Conservation (phyloP, 2,888 invertebrate genomes). For the Harpagoxenus sublaevis region DNA sequence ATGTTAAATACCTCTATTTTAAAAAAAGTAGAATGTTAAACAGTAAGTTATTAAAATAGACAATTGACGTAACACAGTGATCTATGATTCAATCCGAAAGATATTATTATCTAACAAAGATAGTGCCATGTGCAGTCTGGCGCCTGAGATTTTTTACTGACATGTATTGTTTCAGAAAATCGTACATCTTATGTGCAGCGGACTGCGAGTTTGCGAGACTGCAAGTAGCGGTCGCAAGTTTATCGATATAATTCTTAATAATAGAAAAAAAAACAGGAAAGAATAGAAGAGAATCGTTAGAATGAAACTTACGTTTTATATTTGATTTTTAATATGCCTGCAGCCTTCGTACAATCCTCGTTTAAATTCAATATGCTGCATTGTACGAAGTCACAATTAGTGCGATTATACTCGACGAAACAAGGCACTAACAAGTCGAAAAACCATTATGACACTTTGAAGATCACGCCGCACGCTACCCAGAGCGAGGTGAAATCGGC, state of each 20-base stretch:
- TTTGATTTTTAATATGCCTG: background rate
- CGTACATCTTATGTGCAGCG: background rate
- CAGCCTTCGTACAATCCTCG: background rate
- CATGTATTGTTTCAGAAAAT: conserved; percentile 12
- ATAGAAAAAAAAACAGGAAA: background rate
- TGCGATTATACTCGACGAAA: conserved; percentile 19
- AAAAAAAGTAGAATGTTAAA: background rate
- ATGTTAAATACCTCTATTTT: no score
- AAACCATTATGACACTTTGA: conserved; percentile 91
- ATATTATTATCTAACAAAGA: background rate
- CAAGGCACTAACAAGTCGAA: conserved; percentile 2
- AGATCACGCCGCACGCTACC: conserved; percentile 91
- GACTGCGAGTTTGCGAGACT: background rate
- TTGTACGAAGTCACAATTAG: background rate
- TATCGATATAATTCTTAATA: background rate
- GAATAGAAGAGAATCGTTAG: background rate
- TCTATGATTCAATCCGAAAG: background rate
- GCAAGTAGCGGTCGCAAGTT: background rate
- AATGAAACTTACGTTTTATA: background rate
- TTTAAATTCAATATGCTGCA: background rate
- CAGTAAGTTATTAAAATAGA: conserved; percentile 4
- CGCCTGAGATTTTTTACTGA: background rate
- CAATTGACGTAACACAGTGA: background rate
- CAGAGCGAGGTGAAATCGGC: conserved; percentile 95
- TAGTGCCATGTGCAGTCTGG: background rate